Evolutionary conservation across 2,888 invertebrate genomes (phyloP).

Genomic region (Heteropelma amictum): DNA sequence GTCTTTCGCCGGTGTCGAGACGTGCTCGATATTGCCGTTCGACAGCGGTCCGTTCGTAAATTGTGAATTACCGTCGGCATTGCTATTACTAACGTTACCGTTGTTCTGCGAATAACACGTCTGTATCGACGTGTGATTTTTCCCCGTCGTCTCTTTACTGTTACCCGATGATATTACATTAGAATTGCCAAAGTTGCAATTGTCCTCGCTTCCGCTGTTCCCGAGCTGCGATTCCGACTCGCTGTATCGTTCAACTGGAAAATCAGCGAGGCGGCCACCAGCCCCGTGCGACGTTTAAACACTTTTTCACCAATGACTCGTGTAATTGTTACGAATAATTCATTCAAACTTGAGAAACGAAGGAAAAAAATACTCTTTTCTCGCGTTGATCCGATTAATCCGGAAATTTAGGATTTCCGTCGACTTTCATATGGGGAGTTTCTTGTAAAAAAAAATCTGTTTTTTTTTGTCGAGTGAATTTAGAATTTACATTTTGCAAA

Average conservation of each 20-base stretch:
- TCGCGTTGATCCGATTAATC: too few relatives aligned
- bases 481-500: too few relatives aligned
- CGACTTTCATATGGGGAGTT: too few relatives aligned
- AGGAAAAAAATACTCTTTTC: background rate
- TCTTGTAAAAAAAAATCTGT: too few relatives aligned
- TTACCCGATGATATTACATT: conserved; percentile 70
- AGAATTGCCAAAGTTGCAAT: conserved; percentile 76
- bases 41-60: conserved; percentile 74
- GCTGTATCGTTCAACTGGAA: conserved; percentile 88
- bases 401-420: too few relatives aligned
- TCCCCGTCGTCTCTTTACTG: conserved; percentile 75
- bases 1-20: conserved; percentile 80
- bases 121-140: conserved; percentile 73
- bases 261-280: conserved; percentile 31
- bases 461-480: too few relatives aligned
- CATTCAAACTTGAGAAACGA: background rate
- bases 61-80: conserved; percentile 68
- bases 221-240: conserved; percentile 91
- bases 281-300: too few relatives aligned
- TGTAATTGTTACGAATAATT: conserved; percentile 13
- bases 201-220: conserved; percentile 80
- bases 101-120: conserved; percentile 74
- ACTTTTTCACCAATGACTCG: too few relatives aligned
- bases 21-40: conserved; percentile 83
- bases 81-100: conserved; percentile 71